Evolutionary conservation across 2,888 invertebrate genomes (phyloP).

Genomic region (Notodonta ziczac): DNA sequence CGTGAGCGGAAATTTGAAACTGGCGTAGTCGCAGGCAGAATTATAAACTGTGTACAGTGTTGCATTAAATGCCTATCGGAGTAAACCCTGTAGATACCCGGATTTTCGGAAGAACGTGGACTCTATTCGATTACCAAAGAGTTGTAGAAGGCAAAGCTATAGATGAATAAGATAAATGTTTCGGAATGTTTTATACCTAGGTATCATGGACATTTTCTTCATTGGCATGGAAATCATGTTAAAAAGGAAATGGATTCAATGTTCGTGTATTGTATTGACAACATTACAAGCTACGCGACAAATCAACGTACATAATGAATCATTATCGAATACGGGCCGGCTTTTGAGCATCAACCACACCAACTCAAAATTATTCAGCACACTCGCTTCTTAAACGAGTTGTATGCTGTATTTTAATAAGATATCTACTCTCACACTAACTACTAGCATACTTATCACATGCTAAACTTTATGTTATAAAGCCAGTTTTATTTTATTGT

Average conservation of each 20-base stretch:
- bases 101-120: neutral
- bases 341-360: neutral
- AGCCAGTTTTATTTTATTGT: conserved; percentile 14
- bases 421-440: neutral
- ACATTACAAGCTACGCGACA: conserved; percentile 30
- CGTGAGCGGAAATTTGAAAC: conserved; percentile 5
- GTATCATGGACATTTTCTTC: too few species aligned
- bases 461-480: neutral
- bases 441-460: neutral
- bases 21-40: neutral
- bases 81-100: neutral
- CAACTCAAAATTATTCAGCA: conserved; percentile 4
- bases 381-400: conserved; percentile 3
- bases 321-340: conserved; percentile 31
- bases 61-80: neutral
- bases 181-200: too few species aligned
- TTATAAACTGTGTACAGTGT: neutral
- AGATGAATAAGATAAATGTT: too few species aligned
- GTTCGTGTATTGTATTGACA: conserved; percentile 12
- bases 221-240: too few species aligned
- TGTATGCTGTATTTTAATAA: neutral
- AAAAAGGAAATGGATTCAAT: neutral
- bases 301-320: conserved; percentile 34
- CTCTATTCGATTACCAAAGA: neutral
- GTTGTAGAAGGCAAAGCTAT: too few species aligned